A percentile compares a stretch with the other conserved stretches of the same genome.
These are phyloP conservation scores for Eclectus roratus DNA, from an alignment of 2,113 vertebrate genomes.

Conservation along the genomic window DNA sequence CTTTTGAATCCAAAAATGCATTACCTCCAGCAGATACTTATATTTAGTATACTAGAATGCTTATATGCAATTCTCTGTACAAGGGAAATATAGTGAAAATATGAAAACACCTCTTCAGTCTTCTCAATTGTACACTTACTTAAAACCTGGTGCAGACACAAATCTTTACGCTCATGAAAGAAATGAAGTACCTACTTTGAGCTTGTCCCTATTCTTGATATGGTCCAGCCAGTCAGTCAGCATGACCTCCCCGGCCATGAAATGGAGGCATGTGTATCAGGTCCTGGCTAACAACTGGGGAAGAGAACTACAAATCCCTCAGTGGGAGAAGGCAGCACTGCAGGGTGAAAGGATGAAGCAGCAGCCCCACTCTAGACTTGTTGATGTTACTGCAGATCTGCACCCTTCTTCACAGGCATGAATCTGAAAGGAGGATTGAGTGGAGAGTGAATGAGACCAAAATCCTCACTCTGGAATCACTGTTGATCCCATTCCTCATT, in stretches of 20 bases:
- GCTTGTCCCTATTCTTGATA: background rate
- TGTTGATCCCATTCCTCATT: background rate
- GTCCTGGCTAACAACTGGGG: background rate
- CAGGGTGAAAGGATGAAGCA: background rate
- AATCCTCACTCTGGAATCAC: background rate
- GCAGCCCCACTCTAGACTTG: background rate
- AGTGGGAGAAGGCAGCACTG: background rate
- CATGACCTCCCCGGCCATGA: background rate
- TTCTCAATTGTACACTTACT: background rate
- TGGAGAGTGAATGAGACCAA: background rate
- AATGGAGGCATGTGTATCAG: rapidly evolving
- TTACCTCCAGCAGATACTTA: background rate
- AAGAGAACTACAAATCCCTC: background rate
- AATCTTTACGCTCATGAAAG: background rate
- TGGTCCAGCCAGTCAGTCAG: background rate
- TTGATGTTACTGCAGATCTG: background rate
- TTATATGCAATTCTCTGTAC: background rate
- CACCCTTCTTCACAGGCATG: background rate
- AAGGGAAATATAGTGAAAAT: background rate
- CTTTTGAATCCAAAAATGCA: background rate
- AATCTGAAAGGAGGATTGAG: background rate
- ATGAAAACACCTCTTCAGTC: background rate
- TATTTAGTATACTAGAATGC: background rate
- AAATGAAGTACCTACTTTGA: background rate
- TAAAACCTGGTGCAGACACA: background rate